Conservation (phyloP, 2,888 invertebrate genomes). For the Pilophorus perplexus region DNA sequence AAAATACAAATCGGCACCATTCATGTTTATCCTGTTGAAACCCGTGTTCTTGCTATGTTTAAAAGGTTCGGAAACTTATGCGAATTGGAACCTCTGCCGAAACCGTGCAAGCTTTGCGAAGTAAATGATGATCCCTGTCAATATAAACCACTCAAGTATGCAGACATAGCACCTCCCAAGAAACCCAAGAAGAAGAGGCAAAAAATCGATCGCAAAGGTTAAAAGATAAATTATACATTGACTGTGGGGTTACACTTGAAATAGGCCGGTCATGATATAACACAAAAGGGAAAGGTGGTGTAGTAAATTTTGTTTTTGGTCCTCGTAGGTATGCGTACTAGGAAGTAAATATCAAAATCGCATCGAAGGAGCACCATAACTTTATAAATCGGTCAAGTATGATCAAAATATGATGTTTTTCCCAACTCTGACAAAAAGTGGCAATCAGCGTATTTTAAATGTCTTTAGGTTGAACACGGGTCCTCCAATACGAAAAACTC, state of each 20-base stretch:
- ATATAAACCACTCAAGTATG: not conserved
- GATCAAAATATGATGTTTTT: not conserved
- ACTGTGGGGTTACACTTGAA: not conserved
- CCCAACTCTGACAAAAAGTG: not conserved
- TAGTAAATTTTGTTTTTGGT: too few species aligned
- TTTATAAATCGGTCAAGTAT: too few species aligned
- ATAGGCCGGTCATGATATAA: not conserved
- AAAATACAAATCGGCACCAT: too few species aligned
- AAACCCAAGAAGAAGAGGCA: not conserved
- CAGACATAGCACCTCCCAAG: not conserved
- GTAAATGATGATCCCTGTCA: not conserved
- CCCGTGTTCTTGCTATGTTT: not conserved
- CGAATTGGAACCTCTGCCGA: not conserved
- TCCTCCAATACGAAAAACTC: too few species aligned
- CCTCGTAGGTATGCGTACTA: too few species aligned
- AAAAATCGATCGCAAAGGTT: constrained; percentile 19
- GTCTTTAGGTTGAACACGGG: too few species aligned
- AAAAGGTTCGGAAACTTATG: constrained; percentile 22
- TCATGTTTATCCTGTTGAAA: too few species aligned
- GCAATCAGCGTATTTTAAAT: too few species aligned
- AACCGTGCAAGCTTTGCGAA: constrained; percentile 5
- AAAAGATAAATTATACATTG: not conserved
- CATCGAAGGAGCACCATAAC: too few species aligned
- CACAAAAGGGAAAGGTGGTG: not conserved
- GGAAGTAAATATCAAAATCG: too few species aligned